Evolutionary conservation across 1,140 invertebrate genomes (phyloP), one percentile per base, ranked within the genome.

Genomic region (Euwallacea similis): DNA sequence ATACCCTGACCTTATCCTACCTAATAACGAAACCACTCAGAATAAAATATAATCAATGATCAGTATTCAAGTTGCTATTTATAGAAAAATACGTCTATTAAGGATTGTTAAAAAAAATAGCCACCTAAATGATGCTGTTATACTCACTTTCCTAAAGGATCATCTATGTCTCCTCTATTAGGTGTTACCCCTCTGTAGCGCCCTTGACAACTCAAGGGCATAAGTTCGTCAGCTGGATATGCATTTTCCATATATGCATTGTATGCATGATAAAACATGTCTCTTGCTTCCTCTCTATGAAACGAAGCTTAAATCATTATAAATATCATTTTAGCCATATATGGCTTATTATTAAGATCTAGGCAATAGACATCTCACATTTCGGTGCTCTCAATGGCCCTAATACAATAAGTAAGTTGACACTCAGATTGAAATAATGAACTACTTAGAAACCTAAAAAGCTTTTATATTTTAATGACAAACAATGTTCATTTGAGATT

Each of bases 251-350:
- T 98, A 76, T 99, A 99, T 16, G 94, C 92, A 78, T 91, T 87
- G 81, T 97, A 99, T n/a, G 94, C 96, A 88, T 98, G 97, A 83
- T 96, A 95, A 83, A 98, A 98, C 95, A 98, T 97, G 78, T 95
- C 92, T 55, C 93, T 85, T 10, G 95, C 89, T 84, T 97, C 90
- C 76, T 93, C 89, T 80, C 93, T 94, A 78, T 33, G 21, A 33
- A 4, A 4, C 4, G 21, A 33, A 33, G 21, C 21, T 33, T 4
- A 33, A 4, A 33, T 33, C 21, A 33, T 2, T 33, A 62, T 16
- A 15, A 70, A 61, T 13, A 62, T 62, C 15, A 33, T 33, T 33
- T 33, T 33, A 33, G 21, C 21, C 4, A 4, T 33, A 33, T 33
- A 33, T 33, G 21, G 4, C 21, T 33, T 33, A 33, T 33, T 4